These are phyloP conservation scores for Eubasilissa splendida DNA, from an alignment of 2,888 invertebrate species.

Conservation along the genomic window DNA sequence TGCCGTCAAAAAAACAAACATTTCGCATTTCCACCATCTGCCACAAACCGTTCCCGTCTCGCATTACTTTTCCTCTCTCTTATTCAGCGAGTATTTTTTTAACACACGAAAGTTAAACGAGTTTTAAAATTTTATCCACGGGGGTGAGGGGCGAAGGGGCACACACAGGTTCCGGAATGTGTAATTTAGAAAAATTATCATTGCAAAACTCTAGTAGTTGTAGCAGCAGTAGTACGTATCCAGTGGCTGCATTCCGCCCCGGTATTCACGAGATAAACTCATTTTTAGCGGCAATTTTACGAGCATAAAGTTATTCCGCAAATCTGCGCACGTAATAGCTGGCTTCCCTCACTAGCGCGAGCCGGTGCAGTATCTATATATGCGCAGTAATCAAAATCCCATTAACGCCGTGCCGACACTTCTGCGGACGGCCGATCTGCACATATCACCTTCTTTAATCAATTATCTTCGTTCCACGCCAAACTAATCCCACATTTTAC, in stretches of 20 bases:
- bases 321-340: conserved; percentile 52
- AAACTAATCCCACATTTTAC: neutral
- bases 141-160: neutral
- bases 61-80: conserved; percentile 36
- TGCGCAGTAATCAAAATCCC: conserved; percentile 57
- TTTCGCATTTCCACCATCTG: conserved; percentile 45
- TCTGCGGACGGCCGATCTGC: conserved; percentile 9
- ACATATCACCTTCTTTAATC: conserved; percentile 23
- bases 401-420: conserved; percentile 50
- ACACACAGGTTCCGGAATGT: conserved; percentile 43
- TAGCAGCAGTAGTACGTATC: neutral
- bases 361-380: conserved; percentile 26
- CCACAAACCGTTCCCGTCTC: conserved; percentile 32
- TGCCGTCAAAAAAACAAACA: conserved; percentile 46
- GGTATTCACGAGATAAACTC: conserved; percentile 45
- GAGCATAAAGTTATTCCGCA: conserved; percentile 51
- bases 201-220: conserved; percentile 22
- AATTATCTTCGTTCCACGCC: conserved; percentile 25
- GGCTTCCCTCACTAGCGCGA: conserved; percentile 36
- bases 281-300: conserved; percentile 51
- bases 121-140: conserved; percentile 42
- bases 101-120: conserved; percentile 44
- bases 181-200: conserved; percentile 45
- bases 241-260: conserved; percentile 18
- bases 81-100: conserved; percentile 18